Evolutionary conservation across 2,113 vertebrate genomes (phyloP).

Genomic region (Myiozetetes cayanensis): DNA sequence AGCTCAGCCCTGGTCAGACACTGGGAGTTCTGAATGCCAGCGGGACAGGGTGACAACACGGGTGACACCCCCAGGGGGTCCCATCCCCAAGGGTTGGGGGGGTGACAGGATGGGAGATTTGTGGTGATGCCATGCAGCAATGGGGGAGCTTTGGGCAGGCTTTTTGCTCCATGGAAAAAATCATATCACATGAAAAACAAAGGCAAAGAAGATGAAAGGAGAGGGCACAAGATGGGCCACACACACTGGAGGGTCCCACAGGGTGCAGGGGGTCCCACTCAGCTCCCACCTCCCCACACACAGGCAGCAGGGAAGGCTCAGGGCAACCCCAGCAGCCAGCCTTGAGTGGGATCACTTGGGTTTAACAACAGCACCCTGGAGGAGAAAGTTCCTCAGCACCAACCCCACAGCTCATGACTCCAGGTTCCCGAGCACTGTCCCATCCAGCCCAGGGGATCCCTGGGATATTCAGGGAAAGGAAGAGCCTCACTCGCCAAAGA

Average conservation of each 20-base stretch:
- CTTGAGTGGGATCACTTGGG: fast-evolving
- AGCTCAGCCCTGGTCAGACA: background rate
- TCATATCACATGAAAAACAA: background rate
- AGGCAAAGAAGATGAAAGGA: background rate
- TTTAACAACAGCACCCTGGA: background rate
- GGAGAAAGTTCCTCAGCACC: background rate
- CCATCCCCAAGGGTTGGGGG: background rate
- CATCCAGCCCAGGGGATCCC: fast-evolving
- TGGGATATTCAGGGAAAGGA: background rate
- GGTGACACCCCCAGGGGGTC: background rate
- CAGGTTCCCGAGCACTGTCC: fast-evolving
- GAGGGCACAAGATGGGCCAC: background rate
- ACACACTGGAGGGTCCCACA: background rate
- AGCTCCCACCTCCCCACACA: background rate
- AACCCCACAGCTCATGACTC: fast-evolving
- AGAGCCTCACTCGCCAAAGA: fast-evolving
- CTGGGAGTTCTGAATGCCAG: background rate
- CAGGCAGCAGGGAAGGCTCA: background rate
- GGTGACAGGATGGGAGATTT: fast-evolving
- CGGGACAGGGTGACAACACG: fast-evolving
- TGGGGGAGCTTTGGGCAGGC: background rate
- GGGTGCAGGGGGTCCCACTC: fast-evolving
- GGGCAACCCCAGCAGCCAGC: background rate
- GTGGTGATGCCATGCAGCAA: background rate
- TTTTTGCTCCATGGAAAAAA: background rate